Base-by-base conservation (phyloP, 2,888 invertebrate species). In the Scaptomyza caliginosa region DNA sequence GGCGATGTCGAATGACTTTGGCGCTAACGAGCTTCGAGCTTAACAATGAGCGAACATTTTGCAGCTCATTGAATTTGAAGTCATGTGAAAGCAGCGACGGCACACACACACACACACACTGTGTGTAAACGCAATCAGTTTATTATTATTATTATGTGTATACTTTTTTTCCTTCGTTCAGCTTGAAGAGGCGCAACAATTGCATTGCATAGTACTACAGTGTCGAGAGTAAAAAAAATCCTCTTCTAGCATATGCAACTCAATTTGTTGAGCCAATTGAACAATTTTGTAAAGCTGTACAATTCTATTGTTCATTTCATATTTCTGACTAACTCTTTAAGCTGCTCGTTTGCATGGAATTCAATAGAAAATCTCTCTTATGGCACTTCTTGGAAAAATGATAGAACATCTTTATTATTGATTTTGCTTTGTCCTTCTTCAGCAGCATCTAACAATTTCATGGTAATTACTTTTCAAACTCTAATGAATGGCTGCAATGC, bases 51-150 rank as follows among this genome's bases (percentile, higher is more conserved):
- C 77, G 80, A 85, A 79, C 76, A 86, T 82, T 82, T 82, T 64
- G 81, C 82, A 82, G 86, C 82, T 82, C 82, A 82, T 82, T 82
- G 82, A 82, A 83, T 82, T 86, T 86, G 82, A 83, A 82, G 86
- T 85, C 82, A 85, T 85, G 82, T 86, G 86, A 69, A 75, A 77
- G 75, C 65, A 52, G 48, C 34, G 23, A 13, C 32, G 19, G 5
- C 2, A 36, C 11, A 38, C 38, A 16, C 11, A 46, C 30, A 38
- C 50, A 58, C 34, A 46, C 40, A 58, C 38, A 56, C 46, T 34
- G 54, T 36, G 51, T 45, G 71, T 11, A 34, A 16, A 16, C 16
- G 72, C 74, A 81, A 78, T 76, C 82, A 77, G 82, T 77, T 13
- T 28, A 32, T 39, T 56, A 8, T 46, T 46, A 13, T 19, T 32